Percentiles rank a stretch among this genome's conserved stretches.
phyloP scores from a whole-genome alignment of 2,797 vertebrate genomes.

The Oreochromis mossambicus region DNA sequence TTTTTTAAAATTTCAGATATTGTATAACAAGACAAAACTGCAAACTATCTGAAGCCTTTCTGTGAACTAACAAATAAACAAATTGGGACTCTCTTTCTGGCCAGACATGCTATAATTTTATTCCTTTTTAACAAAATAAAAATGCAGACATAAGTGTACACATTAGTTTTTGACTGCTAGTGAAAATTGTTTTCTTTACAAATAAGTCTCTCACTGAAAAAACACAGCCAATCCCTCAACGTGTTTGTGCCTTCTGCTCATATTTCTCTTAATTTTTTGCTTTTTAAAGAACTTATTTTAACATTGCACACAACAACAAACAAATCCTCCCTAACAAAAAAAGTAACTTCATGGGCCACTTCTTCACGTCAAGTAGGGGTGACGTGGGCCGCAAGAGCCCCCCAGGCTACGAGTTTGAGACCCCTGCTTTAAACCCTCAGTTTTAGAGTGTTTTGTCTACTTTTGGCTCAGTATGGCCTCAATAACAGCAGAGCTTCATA shows the following conservation, averaged over 20 bases:
- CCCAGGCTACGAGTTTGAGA: background rate
- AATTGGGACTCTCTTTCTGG: background rate
- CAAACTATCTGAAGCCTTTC: background rate
- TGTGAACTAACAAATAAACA: background rate
- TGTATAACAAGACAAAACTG: background rate
- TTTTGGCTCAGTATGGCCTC: background rate
- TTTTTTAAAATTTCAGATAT: background rate
- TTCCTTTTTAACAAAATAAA: background rate
- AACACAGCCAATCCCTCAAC: too few species aligned
- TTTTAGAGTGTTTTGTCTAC: background rate
- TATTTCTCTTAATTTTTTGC: too few species aligned
- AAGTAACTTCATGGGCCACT: background rate
- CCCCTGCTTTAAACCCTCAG: background rate
- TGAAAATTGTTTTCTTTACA: too few species aligned
- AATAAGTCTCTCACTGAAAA: too few species aligned
- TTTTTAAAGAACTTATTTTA: background rate
- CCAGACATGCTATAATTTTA: background rate
- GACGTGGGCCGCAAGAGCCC: background rate
- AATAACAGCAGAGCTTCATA: background rate
- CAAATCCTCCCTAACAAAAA: background rate
- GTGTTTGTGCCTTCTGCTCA: too few species aligned
- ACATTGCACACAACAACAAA: background rate
- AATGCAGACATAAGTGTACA: background rate
- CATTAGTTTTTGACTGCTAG: too few species aligned
- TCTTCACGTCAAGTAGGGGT: background rate